Evolutionary conservation across 1,140 invertebrate genomes (phyloP).

Genomic region (Anoplophora glabripennis): DNA sequence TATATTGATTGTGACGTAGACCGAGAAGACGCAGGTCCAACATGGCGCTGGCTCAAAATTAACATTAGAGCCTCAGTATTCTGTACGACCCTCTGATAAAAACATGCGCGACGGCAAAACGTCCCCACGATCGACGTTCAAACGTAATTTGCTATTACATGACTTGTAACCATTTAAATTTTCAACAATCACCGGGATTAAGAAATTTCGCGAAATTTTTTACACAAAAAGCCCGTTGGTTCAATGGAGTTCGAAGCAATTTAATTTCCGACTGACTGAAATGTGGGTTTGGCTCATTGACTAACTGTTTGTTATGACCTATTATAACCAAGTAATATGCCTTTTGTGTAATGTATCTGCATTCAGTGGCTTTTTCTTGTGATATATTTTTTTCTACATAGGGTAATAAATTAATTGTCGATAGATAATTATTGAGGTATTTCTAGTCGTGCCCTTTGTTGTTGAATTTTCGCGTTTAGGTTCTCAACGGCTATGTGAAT

Average conservation of each 20-base stretch:
- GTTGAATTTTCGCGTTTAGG: conserved; percentile 15
- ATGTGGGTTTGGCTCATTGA: conserved; percentile 38
- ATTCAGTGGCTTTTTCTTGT: conserved; percentile 10
- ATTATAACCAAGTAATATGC: conserved; percentile 5
- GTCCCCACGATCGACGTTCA: conserved; percentile 1
- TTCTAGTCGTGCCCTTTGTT: not conserved
- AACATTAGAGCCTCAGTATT: conserved; percentile 15
- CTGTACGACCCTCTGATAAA: conserved; percentile 22
- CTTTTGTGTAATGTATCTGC: conserved; percentile 2
- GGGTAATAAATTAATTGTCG: not conserved
- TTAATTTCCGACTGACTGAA: conserved; percentile 9
- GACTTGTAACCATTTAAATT: not conserved
- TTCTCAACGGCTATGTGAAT: conserved; percentile 1
- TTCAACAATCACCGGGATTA: not conserved
- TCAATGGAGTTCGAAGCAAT: conserved; percentile 2
- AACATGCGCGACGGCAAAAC: conserved; percentile 18
- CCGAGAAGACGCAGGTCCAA: conserved; percentile 39
- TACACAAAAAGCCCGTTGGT: not conserved
- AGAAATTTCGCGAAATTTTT: not conserved
- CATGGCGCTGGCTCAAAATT: conserved; percentile 29
- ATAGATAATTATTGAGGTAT: not conserved
- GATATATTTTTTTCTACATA: conserved; percentile 10
- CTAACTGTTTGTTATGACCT: conserved; percentile 4
- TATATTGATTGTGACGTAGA: conserved; percentile 46
- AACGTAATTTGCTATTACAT: not conserved